Evolutionary conservation across 2,888 invertebrate species (phyloP), one percentile per base, ranked within the genome.

Genomic region (Dendrolimus houi): DNA sequence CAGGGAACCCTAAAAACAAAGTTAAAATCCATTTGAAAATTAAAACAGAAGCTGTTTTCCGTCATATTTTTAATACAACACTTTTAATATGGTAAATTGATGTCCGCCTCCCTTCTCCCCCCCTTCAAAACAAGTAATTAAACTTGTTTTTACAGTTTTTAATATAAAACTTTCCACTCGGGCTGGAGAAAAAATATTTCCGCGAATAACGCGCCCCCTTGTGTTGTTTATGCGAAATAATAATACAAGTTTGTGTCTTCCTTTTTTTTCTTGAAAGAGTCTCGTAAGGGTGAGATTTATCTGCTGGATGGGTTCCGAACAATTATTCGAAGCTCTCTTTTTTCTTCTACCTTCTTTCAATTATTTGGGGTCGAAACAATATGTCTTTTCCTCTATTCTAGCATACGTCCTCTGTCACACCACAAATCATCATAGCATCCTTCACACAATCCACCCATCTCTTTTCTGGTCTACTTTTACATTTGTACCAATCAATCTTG

Each of bases 91-190:
- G 69, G 66, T 67, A 71, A 81, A 81, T 78, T 77, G 74, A 77
- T 78, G 83, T 77, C 71, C 72, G 72, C 68, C 66, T 66, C 61
- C 70, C 66, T 65, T 61, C 70, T 64, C 62, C 65, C 65, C 65
- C 67, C 58, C 29, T 61, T 61, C 59, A 60, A 63, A 59, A 52
- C 63, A 79, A 77, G 74, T 86, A 86, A 87, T 87, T 87, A 85
- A 81, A 83, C 78, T 86, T 83, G 79, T 80, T 84, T 80, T 75
- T 77, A 70, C 68, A 68, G 75, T 69, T 81, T 75, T 83, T 84
- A 85, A 85, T 83, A 85, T 75, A 78, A 83, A 85, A 85, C 83
- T 83, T 85, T 85, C 77, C 75, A 79, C 77, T 76, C 71, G 64
- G 60, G 66, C 60, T 56, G 60, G 63, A 72, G 73, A 74, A 74